A percentile compares a stretch with the other conserved stretches of the same genome.
phyloP scores from a whole-genome alignment of 1,140 invertebrate species.

The Saccostrea cuccullata region DNA sequence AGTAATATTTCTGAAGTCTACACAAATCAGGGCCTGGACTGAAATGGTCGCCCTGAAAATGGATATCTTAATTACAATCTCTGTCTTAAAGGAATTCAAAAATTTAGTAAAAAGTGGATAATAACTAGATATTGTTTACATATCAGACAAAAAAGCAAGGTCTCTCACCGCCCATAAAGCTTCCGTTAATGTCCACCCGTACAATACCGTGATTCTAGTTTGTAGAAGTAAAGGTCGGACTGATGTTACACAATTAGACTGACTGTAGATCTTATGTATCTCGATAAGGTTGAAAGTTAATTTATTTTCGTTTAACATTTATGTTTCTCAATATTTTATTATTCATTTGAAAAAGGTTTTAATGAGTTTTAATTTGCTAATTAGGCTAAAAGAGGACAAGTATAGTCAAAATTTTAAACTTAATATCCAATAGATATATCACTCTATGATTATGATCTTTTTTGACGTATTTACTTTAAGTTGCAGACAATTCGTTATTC shows the following conservation, averaged over 20 bases:
- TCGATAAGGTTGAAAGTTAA: neutral
- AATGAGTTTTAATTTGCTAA: neutral
- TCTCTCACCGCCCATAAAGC: neutral
- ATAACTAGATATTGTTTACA: slow-evolving; percentile 25
- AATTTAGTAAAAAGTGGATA: slow-evolving; percentile 10
- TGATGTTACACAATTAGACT: neutral
- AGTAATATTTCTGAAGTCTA: neutral
- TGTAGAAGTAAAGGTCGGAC: neutral
- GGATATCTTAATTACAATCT: neutral
- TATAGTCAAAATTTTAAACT: no score
- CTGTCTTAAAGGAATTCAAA: neutral
- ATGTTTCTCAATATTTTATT: neutral
- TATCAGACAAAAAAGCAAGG: slow-evolving; percentile 9
- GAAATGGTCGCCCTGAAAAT: neutral
- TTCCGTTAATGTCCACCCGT: neutral
- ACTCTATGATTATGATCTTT: no score
- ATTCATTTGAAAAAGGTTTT: neutral
- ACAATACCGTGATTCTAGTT: neutral
- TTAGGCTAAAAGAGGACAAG: no score
- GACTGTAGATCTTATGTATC: neutral
- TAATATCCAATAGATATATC: no score
- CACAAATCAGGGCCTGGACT: neutral
- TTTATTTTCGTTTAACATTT: neutral
- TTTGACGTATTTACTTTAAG: no score
- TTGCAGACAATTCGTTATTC: no score